Conservation (phyloP, 2,888 invertebrate species). For the Melipona beecheii region DNA sequence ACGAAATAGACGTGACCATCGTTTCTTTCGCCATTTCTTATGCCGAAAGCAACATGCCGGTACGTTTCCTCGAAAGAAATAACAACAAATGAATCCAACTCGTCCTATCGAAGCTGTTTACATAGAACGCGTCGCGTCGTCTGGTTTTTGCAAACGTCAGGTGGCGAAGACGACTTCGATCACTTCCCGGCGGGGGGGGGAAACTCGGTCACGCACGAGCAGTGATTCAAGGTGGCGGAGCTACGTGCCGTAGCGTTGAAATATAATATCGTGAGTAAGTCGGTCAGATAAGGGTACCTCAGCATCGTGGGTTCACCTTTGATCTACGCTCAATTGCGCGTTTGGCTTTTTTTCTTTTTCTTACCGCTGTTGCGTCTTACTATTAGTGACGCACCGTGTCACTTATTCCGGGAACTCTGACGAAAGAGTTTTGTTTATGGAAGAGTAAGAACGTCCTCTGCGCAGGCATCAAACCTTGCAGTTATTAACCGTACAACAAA, state of each 20-base stretch:
- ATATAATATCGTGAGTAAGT: constrained; percentile 56
- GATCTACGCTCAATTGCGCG: constrained; percentile 42
- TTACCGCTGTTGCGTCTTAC: neutral
- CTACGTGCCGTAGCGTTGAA: constrained; percentile 57
- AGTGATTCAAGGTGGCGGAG: constrained; percentile 63
- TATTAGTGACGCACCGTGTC: neutral
- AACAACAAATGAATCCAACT: neutral
- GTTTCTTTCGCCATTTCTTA: neutral
- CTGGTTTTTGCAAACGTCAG: constrained; percentile 56
- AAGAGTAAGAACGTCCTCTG: no score
- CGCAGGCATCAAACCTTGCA: no score
- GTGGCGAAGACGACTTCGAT: constrained; percentile 34
- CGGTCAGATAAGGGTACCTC: constrained; percentile 48
- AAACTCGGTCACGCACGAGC: constrained; percentile 53
- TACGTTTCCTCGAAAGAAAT: constrained; percentile 9
- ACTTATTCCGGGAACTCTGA: neutral
- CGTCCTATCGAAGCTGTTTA: constrained; percentile 28
- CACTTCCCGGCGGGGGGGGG: neutral
- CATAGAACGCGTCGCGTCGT: constrained; percentile 35
- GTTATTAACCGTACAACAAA: no score
- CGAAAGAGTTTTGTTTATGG: no score
- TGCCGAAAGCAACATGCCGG: neutral
- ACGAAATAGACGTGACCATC: neutral
- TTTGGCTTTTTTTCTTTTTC: neutral
- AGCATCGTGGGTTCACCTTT: constrained; percentile 37